phyloP scores from a whole-genome alignment of 2,888 invertebrate genomes.

The Perizoma affinitatum region DNA sequence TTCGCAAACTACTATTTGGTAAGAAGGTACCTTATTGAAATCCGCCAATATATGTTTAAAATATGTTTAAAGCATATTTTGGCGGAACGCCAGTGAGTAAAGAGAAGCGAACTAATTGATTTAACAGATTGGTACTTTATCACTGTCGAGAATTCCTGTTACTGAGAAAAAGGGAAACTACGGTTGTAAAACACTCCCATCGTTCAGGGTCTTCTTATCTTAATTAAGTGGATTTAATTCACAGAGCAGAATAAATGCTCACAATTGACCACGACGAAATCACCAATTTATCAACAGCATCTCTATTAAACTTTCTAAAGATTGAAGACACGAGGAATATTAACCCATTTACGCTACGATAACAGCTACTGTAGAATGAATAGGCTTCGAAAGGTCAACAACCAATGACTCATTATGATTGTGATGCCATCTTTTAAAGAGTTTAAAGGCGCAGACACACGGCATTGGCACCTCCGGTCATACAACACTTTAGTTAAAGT shows the following conservation, averaged over 20 bases:
- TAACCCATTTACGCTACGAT: conserved; percentile 39
- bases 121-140: conserved; percentile 56
- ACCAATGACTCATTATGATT: conserved; percentile 59
- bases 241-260: conserved; percentile 4
- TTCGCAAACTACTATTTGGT: conserved; percentile 30
- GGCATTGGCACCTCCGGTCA: conserved; percentile 40
- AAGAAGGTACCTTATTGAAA: conserved; percentile 30
- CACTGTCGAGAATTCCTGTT: conserved; percentile 42
- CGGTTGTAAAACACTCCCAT: conserved; percentile 14
- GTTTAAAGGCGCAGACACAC: conserved; percentile 29
- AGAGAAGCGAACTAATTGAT: conserved; percentile 52
- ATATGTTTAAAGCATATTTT: conserved; percentile 51
- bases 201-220: background rate
- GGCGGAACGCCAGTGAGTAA: conserved; percentile 51
- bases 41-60: too few species aligned
- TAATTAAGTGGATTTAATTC: background rate
- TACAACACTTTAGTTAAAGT: conserved; percentile 40
- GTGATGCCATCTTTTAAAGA: conserved; percentile 47
- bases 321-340: conserved; percentile 29
- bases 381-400: conserved; percentile 58
- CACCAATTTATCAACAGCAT: conserved; percentile 10
- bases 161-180: conserved; percentile 32
- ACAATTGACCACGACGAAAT: conserved; percentile 6
- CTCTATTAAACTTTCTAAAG: conserved; percentile 21
- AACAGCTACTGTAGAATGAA: conserved; percentile 38